Evolutionary conservation across 35 echinoderm and acorn worm species (phyloP).

Genomic region (Strongylocentrotus purpuratus): DNA sequence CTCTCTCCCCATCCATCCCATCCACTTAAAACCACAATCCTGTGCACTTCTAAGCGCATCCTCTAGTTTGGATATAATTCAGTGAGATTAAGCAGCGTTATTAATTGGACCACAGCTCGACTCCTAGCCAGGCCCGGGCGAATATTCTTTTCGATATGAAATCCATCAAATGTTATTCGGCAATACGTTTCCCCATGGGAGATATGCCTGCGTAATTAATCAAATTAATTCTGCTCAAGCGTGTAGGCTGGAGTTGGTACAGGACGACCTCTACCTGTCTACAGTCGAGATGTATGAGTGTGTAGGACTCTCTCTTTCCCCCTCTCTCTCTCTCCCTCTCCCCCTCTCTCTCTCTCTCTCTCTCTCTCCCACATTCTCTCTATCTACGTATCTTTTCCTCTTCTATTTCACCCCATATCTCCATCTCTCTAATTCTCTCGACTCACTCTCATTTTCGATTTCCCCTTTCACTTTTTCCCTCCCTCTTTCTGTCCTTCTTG

Average conservation of each 20-base stretch:
- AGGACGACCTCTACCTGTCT: background rate
- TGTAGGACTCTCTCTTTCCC: background rate
- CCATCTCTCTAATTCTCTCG: too few relatives aligned
- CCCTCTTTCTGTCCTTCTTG: too few relatives aligned
- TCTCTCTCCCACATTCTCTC: background rate
- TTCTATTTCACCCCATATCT: too few relatives aligned
- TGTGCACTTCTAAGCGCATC: background rate
- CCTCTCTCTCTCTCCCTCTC: background rate
- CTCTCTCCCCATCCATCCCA: background rate
- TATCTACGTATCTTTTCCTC: too few relatives aligned
- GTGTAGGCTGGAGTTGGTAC: background rate
- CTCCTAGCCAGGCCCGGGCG: background rate
- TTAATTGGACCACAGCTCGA: constrained; percentile 1
- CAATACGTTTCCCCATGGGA: constrained; percentile 8
- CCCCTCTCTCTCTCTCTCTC: background rate
- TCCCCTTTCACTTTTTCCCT: too few relatives aligned
- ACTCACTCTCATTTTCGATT: too few relatives aligned
- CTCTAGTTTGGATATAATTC: background rate
- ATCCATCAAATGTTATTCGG: constrained; percentile 3
- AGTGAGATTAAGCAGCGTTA: constrained; percentile 16
- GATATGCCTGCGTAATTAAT: constrained; percentile 12
- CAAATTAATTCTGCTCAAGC: background rate
- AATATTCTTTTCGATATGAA: background rate
- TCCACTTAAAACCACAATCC: background rate
- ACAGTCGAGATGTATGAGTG: background rate